A percentile compares a stretch with the other conserved stretches of the same genome.
Conservation (phyloP, 2,113 vertebrate species). For the Vulpes vulpes region DNA sequence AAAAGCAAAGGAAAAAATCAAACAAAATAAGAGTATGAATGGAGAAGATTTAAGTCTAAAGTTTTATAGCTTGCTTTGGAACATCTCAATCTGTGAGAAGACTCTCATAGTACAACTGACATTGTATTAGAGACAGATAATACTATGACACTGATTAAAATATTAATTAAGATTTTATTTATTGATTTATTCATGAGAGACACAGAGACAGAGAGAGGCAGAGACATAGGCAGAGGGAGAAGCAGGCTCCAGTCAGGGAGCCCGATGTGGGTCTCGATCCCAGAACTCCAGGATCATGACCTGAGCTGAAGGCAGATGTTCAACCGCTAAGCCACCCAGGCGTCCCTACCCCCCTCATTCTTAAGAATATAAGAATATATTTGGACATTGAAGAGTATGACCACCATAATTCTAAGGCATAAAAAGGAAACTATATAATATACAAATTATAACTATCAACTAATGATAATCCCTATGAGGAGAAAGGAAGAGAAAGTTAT, state of each 20-base stretch:
- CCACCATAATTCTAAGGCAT: neutral
- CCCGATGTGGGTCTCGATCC: no score
- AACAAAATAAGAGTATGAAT: neutral
- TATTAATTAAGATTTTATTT: neutral
- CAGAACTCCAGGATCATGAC: no score
- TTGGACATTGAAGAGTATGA: neutral
- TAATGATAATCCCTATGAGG: neutral
- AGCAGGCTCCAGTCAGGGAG: no score
- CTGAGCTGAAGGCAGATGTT: no score
- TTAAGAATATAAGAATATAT: no score
- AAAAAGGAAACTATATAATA: neutral
- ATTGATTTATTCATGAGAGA: no score
- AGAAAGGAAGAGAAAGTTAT: neutral
- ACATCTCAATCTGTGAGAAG: neutral
- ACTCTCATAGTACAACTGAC: neutral
- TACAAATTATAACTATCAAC: neutral
- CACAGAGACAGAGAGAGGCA: no score
- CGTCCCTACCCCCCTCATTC: no score
- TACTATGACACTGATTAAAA: neutral
- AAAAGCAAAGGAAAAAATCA: neutral
- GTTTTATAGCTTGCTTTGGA: neutral
- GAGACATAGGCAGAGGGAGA: no score
- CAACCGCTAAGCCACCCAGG: no score
- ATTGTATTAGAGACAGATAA: neutral
- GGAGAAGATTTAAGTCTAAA: neutral